Base-by-base conservation (phyloP, 2,797 vertebrate genomes). In the Myiotriccus ornatus region DNA sequence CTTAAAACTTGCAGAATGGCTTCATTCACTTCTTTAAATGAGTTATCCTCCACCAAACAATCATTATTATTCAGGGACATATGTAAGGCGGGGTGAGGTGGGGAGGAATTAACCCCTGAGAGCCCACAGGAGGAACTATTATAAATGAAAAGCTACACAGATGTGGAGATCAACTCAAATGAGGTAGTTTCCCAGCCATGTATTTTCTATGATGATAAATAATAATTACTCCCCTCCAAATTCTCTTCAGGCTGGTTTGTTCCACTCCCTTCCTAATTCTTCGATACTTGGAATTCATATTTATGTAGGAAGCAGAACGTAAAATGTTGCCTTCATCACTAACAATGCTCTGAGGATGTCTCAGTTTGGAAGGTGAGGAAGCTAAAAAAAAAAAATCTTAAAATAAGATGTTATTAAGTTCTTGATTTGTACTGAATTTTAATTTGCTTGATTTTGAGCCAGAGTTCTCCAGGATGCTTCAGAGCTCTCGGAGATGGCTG, bases 371-470 rank as follows among this genome's bases (percentile, higher is more conserved):
- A 71, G 32, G 24, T 25, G 30, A 60, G n/a, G 12, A 91, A 91
- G 46, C 46, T 35, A 53, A 65, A 87, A 78, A 82, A 83, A 49
- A 90, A 39, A 8, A 1, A 2, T 9, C 41, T 69, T 76, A 37
- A 62, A 90, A 56, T 27, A 64, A 27, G 39, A 50, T 53, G 14
- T 43, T 79, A 21, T 4, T 27, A 55, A 55, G 53, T 62, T 87
- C 35, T 79, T 82, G 27, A 35, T 69, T 89, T 62, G 15, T 20
- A 70, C n/a, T 28, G 75, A 82, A 65, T 65, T 69, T 64, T 52
- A 49, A 49, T 62, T 67, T 78, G 28, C 50, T 93, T 52, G 46
- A 52, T 49, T 93, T 89, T 64, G 69, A 94, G 64, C 5, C 53
- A 55, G 14, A 46, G 28, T 44, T 80, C 25, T 91, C 47, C 28